A percentile compares a stretch with the other conserved stretches of the same genome.
Conservation (phyloP, 2,113 vertebrate genomes). For the Leptobrachium leishanense region DNA sequence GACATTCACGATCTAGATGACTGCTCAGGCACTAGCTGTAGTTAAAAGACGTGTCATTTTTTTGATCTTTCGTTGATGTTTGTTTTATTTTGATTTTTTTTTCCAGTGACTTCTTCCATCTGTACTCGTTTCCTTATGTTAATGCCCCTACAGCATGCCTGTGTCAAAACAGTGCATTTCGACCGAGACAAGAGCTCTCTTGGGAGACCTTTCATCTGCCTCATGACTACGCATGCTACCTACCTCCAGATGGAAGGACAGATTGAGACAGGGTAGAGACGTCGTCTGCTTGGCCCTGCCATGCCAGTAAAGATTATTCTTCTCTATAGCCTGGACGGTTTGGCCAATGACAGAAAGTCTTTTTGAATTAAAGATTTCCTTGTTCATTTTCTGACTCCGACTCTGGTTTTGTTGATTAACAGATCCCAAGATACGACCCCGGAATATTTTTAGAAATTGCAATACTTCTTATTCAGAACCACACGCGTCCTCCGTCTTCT, state of each 20-base stretch:
- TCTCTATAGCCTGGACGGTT: slow-evolving; percentile 15
- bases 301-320: slow-evolving; percentile 43
- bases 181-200: slow-evolving; percentile 32
- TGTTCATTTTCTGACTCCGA: not conserved
- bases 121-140: slow-evolving; percentile 31
- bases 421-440: not conserved
- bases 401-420: slow-evolving; percentile 1
- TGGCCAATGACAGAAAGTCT: slow-evolving; percentile 29
- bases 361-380: slow-evolving; percentile 21
- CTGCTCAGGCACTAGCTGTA: not conserved
- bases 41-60: not conserved
- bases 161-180: slow-evolving; percentile 47
- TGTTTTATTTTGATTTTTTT: slow-evolving; percentile 21
- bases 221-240: slow-evolving; percentile 34
- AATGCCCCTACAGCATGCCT: slow-evolving; percentile 24
- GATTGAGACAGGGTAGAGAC: slow-evolving; percentile 31
- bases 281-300: slow-evolving; percentile 31
- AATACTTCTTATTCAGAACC: not conserved
- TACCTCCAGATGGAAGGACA: slow-evolving; percentile 44
- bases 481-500: not conserved
- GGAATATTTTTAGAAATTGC: not conserved
- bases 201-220: slow-evolving; percentile 39
- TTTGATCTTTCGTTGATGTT: slow-evolving; percentile 1
- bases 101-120: slow-evolving; percentile 17
- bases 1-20: not conserved